Conservation (phyloP, 2,113 vertebrate species). For the Numida meleagris region DNA sequence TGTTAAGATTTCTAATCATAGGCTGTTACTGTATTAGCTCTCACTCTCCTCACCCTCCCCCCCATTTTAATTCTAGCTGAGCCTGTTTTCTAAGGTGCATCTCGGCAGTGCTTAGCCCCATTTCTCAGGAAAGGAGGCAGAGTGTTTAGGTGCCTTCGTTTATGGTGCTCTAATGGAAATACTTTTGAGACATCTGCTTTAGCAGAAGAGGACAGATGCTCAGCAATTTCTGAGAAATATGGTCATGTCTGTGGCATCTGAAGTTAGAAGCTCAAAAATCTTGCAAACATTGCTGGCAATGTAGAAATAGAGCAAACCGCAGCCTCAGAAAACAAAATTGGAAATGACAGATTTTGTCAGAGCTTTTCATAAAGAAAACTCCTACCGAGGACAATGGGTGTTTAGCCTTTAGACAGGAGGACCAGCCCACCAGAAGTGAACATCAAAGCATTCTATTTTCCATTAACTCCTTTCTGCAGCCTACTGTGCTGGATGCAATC, state of each 20-base stretch:
- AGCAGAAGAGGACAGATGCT: constrained; percentile 4
- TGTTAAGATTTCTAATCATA: constrained; percentile 59
- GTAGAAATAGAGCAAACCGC: constrained; percentile 38
- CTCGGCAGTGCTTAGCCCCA: not conserved
- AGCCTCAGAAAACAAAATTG: constrained; percentile 49
- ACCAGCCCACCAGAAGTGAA: constrained; percentile 65
- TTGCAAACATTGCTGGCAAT: constrained; percentile 23
- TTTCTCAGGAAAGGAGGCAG: constrained; percentile 7
- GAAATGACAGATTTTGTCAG: constrained; percentile 61
- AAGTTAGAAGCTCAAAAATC: not conserved
- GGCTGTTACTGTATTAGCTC: constrained; percentile 55
- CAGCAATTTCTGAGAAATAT: constrained; percentile 24
- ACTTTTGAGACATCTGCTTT: constrained; percentile 23
- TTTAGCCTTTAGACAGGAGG: constrained; percentile 61
- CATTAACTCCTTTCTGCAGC: constrained; percentile 66
- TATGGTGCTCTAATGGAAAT: not conserved
- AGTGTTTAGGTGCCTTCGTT: constrained; percentile 8
- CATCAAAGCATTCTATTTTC: constrained; percentile 65
- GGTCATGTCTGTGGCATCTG: not conserved
- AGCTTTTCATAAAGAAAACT: constrained; percentile 58
- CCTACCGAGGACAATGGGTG: constrained; percentile 40
- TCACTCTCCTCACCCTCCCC: not conserved
- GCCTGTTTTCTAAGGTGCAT: constrained; percentile 41
- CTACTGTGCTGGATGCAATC: constrained; percentile 67
- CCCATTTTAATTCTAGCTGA: not conserved